Percentiles rank a stretch among this genome's conserved stretches.
Evolutionary conservation across 1,140 invertebrate species (phyloP).

Genomic region (Holotrichia oblita): DNA sequence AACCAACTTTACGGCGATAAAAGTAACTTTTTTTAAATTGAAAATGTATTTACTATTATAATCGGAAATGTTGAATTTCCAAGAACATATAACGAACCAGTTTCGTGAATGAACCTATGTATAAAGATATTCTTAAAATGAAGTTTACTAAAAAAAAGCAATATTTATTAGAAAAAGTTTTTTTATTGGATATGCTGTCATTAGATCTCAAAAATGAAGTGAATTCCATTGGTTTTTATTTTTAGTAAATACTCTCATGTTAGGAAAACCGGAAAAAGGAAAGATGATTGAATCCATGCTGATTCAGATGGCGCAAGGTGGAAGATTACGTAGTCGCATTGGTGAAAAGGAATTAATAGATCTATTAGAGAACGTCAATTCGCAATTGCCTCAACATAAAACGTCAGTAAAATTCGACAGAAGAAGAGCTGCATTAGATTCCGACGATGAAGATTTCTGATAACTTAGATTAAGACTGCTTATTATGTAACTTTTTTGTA

Average conservation of each 20-base stretch:
- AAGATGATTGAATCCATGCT: slow-evolving; percentile 94
- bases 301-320: slow-evolving; percentile 89
- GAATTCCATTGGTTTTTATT: slow-evolving; percentile 45
- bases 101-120: too few relatives aligned
- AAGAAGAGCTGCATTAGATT: slow-evolving; percentile 83
- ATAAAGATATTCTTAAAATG: too few relatives aligned
- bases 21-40: too few relatives aligned
- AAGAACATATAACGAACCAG: too few relatives aligned
- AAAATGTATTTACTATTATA: too few relatives aligned
- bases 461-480: not conserved
- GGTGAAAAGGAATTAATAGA: slow-evolving; percentile 86
- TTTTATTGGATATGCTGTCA: too few relatives aligned
- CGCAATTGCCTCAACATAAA: slow-evolving; percentile 79
- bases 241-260: slow-evolving; percentile 90
- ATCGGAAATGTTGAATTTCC: too few relatives aligned
- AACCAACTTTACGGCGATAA: too few relatives aligned
- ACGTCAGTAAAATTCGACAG: slow-evolving; percentile 90
- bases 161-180: too few relatives aligned
- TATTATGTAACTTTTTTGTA: not conserved
- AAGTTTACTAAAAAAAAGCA: too few relatives aligned
- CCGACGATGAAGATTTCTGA: slow-evolving; percentile 79
- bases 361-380: slow-evolving; percentile 86
- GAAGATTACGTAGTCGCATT: slow-evolving; percentile 82
- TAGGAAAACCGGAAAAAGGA: slow-evolving; percentile 96
- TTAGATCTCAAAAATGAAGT: too few relatives aligned